Base-by-base conservation (phyloP, 1,140 invertebrate species). In the Heterodera schachtii region DNA sequence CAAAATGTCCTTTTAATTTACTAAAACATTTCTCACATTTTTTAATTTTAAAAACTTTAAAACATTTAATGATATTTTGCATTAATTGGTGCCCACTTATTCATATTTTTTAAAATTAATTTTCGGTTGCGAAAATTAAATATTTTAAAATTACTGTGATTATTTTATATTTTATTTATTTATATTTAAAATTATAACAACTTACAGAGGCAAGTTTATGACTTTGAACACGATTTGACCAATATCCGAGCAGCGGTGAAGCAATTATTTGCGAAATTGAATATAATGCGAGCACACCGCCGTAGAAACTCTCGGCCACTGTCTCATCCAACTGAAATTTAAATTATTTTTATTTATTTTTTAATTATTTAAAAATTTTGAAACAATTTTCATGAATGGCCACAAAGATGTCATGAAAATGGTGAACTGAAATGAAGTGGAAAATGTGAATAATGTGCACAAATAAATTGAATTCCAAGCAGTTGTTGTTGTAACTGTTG, bases 311-410 rank as follows among this genome's bases (percentile, higher is more conserved):
- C 8, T 44, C 80, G 21, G 80, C 49, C 13, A 66, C 73, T 5
- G 71, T 66, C 6, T 57, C n/a, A 46, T 82, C 81, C 44, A 82
- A 66, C 81, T 82, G 47, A 78, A 83, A 64, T 46, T 71, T 41
- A 31, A 46, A 71, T 43, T 16, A 16, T 69, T 4, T 41, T 69
- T 69, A 16, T 31, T 2, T 31, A 84, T 78, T 31, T 41, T 11
- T 67, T 41, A 78, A 13, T 67, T 67, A 21, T 46, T 78, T 44
- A 1, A 52, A 71, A 71, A 2, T 6, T 69, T 31, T 80, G 7
- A 84, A 84, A 91, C 91, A 82, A 90, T 84, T 85, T 89, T 83
- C 16, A 91, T 84, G 84, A 90, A 91, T 8, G 91, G 91, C 90
- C 90, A 91, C 47, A 85, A 57, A 31, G 80, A 79, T 70, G 67